These are phyloP conservation scores for Drosophila micromelanica DNA, from an alignment of 1,140 invertebrate species.

Conservation along the genomic window DNA sequence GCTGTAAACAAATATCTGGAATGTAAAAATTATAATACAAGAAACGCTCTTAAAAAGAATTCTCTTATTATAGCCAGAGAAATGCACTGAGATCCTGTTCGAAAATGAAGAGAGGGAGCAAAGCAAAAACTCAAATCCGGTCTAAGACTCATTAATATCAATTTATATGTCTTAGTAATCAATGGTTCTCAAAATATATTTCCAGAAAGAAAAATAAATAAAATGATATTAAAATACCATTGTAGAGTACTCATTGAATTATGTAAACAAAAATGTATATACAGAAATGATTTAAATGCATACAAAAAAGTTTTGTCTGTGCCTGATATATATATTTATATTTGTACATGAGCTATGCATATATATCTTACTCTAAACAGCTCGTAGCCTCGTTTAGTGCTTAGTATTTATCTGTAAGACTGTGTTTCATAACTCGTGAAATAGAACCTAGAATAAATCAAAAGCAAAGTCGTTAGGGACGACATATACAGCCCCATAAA, in stretches of 20 bases:
- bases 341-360: constrained; percentile 23
- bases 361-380: neutral
- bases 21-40: neutral
- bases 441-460: constrained; percentile 2
- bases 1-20: constrained; percentile 4
- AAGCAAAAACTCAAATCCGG: neutral
- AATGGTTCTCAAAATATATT: neutral
- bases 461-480: neutral
- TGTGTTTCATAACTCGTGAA: constrained; percentile 1
- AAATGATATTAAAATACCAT: neutral
- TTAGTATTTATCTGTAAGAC: constrained; percentile 6
- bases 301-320: neutral
- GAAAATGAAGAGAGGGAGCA: neutral
- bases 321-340: neutral
- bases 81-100: neutral
- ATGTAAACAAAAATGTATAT: constrained; percentile 9
- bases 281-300: constrained; percentile 10
- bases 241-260: constrained; percentile 12
- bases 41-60: constrained; percentile 10
- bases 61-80: neutral
- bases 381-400: neutral
- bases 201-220: neutral
- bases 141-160: neutral
- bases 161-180: neutral
- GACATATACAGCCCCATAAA: constrained; percentile 1